Evolutionary conservation across 1,140 invertebrate species (phyloP), one percentile per base, ranked within the genome.

Genomic region (Ostrea edulis): DNA sequence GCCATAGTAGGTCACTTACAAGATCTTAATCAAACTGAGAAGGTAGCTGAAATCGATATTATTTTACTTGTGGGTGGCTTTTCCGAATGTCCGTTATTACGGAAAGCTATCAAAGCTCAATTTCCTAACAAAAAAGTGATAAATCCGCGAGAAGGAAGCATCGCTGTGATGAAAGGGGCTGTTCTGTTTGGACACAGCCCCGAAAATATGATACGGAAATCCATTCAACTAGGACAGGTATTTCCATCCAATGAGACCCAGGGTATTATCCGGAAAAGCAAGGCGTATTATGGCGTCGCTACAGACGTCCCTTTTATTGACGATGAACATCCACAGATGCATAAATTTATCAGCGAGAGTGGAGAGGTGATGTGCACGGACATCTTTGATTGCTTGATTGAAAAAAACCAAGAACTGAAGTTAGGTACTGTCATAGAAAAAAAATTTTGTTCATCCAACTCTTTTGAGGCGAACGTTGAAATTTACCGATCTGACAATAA

Each of bases 171-270:
- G 22, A 86, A 86, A 29, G 85, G 85, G 0, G 85, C 85, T 8
- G 68, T 81, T 2, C 54, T 86, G 77, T 86, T 86, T 81, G 85
- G 85, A 14, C 85, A 86, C 20, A 22, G 65, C 0, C 65, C 85
- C 5, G 29, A 77, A 17, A 44, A 12, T 0, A 86, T 53, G 11
- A 29, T 29, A 0, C 65, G 25, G 0, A 25, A 22, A 71, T 25
- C 11, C 0, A 20, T 71, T 25, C 11, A 71, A 11, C 20, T 25
- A 35, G 65, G 65, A 14, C 65, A 22, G 3, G 7, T 17, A 17
- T 20, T 58, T 17, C 55, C 55, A 3, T n/a, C n/a, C n/a, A n/a
- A n/a, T n/a, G 55, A 58, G 2, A 58, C 20, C 14, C 55, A 58
- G 20, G 55, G 55, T 4, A 8, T 1, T 20, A 71, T 2, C 12